Conservation (phyloP, 2,113 vertebrate genomes). For the Helogale parvula region DNA sequence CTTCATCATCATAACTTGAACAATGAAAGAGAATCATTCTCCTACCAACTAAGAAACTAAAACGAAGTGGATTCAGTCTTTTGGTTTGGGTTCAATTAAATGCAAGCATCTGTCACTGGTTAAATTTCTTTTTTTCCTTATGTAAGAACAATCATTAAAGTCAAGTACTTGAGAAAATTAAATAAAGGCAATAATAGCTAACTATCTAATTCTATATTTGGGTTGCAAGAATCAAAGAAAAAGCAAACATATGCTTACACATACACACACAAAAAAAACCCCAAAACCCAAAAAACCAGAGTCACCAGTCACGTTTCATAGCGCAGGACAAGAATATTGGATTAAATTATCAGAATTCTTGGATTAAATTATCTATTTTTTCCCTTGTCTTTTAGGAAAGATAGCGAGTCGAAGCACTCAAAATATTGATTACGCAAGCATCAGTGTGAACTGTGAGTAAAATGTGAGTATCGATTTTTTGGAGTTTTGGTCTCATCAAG, state of each 20-base stretch:
- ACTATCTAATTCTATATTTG: slow-evolving; percentile 22
- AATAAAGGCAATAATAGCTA: slow-evolving; percentile 59
- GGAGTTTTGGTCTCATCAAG: not conserved
- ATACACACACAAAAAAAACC: not conserved
- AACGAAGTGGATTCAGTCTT: slow-evolving; percentile 32
- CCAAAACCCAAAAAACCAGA: not conserved
- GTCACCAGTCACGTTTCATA: not conserved
- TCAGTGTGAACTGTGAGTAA: not conserved
- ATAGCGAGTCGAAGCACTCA: not conserved
- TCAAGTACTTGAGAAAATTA: slow-evolving; percentile 63
- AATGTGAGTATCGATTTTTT: slow-evolving; percentile 12
- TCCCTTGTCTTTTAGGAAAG: not conserved
- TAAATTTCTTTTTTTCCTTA: slow-evolving; percentile 27
- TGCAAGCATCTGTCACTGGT: slow-evolving; percentile 45
- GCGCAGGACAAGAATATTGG: not conserved
- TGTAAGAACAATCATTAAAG: slow-evolving; percentile 17
- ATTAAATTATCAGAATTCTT: not conserved
- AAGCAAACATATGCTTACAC: not conserved
- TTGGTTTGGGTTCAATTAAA: slow-evolving; percentile 48
- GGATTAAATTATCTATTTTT: not conserved
- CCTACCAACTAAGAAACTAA: not conserved
- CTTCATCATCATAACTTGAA: not conserved
- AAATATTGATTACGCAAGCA: not conserved
- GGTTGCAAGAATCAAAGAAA: not conserved
- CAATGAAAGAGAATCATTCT: not conserved